Percentiles rank a stretch among this genome's conserved stretches.
Conservation (phyloP, 2,113 vertebrate species). For the Natator depressus region DNA sequence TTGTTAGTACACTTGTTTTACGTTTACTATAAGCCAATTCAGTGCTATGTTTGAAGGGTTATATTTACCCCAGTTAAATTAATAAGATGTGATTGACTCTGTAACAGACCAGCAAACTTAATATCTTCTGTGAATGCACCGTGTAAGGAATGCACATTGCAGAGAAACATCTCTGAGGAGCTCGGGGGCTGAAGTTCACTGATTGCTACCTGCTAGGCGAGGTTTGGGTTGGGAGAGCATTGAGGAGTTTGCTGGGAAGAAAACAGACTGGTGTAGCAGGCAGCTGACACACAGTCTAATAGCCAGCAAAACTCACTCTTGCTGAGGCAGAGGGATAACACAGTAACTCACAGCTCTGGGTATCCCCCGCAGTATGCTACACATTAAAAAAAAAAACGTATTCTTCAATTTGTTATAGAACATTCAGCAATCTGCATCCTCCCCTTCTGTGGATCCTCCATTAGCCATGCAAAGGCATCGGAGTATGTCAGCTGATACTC, state of each 20-base stretch:
- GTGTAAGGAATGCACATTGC: not conserved
- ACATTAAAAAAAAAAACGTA: not conserved
- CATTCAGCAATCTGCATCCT: conserved; percentile 9
- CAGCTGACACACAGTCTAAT: not conserved
- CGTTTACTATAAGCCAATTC: not conserved
- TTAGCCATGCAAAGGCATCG: conserved; percentile 42
- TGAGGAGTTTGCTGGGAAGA: not conserved
- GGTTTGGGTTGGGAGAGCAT: not conserved
- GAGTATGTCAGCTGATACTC: conserved; percentile 57
- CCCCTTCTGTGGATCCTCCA: conserved; percentile 59
- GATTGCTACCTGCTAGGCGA: not conserved
- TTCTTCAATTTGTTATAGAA: conserved; percentile 68
- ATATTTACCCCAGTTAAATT: not conserved
- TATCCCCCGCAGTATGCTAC: not conserved
- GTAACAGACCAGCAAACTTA: not conserved
- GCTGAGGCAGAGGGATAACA: not conserved
- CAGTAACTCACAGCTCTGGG: not conserved
- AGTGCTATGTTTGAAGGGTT: not conserved
- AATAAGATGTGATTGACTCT: not conserved
- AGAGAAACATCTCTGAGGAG: not conserved
- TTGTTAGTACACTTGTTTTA: not conserved
- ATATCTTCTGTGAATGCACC: not conserved
- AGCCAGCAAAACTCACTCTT: not conserved
- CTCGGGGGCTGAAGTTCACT: not conserved
- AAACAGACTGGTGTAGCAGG: not conserved